Evolutionary conservation across 2,797 vertebrate genomes (phyloP), one percentile per base, ranked within the genome.

Genomic region (Hydrophis major): DNA sequence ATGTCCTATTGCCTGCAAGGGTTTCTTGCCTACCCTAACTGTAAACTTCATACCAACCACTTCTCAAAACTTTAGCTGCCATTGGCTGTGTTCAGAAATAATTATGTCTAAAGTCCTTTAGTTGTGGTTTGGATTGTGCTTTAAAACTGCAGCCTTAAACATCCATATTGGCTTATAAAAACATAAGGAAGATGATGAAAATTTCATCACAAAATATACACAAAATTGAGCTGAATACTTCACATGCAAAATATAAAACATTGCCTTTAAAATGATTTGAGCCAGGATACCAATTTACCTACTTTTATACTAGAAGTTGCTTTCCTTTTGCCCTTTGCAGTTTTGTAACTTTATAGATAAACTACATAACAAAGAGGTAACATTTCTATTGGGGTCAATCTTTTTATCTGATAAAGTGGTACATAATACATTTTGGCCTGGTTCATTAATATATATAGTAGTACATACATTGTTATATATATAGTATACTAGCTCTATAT

Each of bases 321-420:
- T 63, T 86, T 59, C 8, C 61, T 61, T 83, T 50, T 86, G 10
- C 11, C 22, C 47, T 66, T 66, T 55, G 37, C 63, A 22, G 3
- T 6, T 20, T 4, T 89, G 56, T 89, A 20, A 3, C 47, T 89
- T 63, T 61, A 22, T 10, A 28, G n/a, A 18, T 63, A 7, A 55
- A 66, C 27, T 90, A 22, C n/a, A 86, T 32, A 56, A n/a, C 12
- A 66, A 61, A 59, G 4, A 2, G 11, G 20, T 42, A 60, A 37
- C 27, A 28, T 27, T 27, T 47, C 6, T 55, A 13, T 7, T 28
- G 66, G n/a, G n/a, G 89, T 91, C 47, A 60, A 88, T 47, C 89
- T 92, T 37, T 57, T 95, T 94, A 86, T 37, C 53, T 91, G 25
- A 91, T 92, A 92, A 90, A 78, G 89, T 83, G 25, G 25, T 55